Conservation (phyloP, 2,797 vertebrate species). For the Clarias pachynema region DNA sequence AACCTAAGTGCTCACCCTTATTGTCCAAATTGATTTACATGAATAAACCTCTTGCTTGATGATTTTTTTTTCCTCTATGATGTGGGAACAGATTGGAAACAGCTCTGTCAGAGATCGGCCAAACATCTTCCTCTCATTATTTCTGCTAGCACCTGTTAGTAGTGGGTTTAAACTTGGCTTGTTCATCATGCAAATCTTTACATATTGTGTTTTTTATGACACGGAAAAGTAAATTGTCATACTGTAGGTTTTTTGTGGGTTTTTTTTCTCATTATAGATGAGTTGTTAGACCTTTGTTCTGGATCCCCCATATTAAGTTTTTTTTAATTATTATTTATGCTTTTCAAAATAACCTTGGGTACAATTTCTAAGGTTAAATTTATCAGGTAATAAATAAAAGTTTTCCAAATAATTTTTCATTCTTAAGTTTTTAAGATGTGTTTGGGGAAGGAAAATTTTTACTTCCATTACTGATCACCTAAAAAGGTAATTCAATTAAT, state of each 20-base stretch:
- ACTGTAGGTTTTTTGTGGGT: neutral
- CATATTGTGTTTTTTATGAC: neutral
- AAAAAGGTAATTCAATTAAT: no score
- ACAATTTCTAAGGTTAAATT: neutral
- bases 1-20: neutral
- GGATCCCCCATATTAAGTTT: neutral
- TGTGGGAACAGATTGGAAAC: slow-evolving; percentile 25
- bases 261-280: neutral
- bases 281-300: neutral
- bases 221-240: neutral
- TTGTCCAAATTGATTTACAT: slow-evolving; percentile 16
- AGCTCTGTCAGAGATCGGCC: neutral
- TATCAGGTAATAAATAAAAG: no score
- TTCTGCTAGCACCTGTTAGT: neutral
- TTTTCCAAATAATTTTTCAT: no score
- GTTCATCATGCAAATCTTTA: neutral
- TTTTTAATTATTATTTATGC: neutral
- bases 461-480: no score
- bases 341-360: neutral
- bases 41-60: slow-evolving; percentile 22
- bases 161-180: neutral
- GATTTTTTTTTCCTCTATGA: neutral
- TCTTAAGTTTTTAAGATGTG: no score
- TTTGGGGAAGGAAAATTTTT: no score
- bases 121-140: neutral